Evolutionary conservation across 1,140 invertebrate genomes (phyloP).

Genomic region (Drosophila pallidifrons): DNA sequence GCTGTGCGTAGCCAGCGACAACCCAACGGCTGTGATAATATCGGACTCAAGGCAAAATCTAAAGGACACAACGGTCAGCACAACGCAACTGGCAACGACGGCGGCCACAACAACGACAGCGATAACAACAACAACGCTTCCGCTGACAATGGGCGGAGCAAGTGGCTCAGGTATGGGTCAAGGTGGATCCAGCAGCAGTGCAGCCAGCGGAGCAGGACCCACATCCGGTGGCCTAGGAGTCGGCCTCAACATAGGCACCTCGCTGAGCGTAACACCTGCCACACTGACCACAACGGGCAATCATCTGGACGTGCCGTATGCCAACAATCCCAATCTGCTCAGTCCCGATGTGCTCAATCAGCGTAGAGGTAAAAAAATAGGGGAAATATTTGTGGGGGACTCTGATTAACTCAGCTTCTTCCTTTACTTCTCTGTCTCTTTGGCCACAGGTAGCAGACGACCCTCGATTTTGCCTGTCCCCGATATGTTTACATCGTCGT

Average conservation of each 20-base stretch:
- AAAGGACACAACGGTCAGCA: slow-evolving; percentile 79
- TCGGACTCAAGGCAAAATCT: slow-evolving; percentile 84
- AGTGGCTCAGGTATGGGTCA: slow-evolving; percentile 15
- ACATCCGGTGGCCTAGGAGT: slow-evolving; percentile 44
- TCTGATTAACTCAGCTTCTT: neutral
- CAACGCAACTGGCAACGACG: slow-evolving; percentile 64
- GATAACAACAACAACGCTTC: slow-evolving; percentile 67
- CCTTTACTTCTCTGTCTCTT: neutral
- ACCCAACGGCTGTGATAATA: slow-evolving; percentile 84
- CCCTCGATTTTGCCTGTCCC: slow-evolving; percentile 95
- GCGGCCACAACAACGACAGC: slow-evolving; percentile 74
- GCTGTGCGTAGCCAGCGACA: slow-evolving; percentile 70
- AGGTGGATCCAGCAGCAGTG: slow-evolving; percentile 30
- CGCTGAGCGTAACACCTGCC: slow-evolving; percentile 63
- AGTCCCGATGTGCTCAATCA: slow-evolving; percentile 92
- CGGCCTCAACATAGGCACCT: slow-evolving; percentile 62
- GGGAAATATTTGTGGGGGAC: neutral
- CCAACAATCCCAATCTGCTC: slow-evolving; percentile 92
- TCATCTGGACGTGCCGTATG: slow-evolving; percentile 91
- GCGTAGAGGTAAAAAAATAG: slow-evolving; percentile 87
- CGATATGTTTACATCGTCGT: slow-evolving; percentile 93
- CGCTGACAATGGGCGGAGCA: slow-evolving; percentile 45
- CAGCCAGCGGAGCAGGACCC: slow-evolving; percentile 36
- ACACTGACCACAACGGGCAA: slow-evolving; percentile 86
- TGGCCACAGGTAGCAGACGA: slow-evolving; percentile 89